These are phyloP conservation scores for Merluccius polli DNA, from an alignment of 2,797 vertebrate species.

Conservation along the genomic window DNA sequence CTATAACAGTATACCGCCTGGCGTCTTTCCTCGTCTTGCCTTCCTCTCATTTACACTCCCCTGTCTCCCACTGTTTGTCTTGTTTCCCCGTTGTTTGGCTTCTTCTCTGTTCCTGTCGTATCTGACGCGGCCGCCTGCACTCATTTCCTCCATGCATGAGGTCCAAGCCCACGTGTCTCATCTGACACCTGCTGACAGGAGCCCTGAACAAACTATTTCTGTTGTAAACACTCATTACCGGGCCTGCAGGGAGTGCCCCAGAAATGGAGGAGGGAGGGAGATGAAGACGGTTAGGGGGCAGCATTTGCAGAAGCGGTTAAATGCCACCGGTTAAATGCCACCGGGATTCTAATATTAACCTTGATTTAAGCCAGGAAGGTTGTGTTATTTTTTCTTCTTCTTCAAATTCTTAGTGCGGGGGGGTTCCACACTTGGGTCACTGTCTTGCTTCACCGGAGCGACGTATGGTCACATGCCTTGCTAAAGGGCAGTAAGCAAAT, in stretches of 20 bases:
- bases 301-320: neutral
- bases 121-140: neutral
- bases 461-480: neutral
- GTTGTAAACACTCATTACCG: neutral
- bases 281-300: neutral
- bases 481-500: neutral
- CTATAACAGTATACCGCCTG: too few relatives aligned
- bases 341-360: neutral
- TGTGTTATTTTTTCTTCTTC: neutral
- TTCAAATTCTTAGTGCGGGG: too few relatives aligned
- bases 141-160: neutral
- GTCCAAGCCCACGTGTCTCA: constrained; percentile 17
- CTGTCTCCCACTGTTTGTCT: neutral
- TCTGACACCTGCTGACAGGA: constrained; percentile 23
- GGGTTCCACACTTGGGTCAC: neutral
- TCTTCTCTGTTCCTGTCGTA: neutral
- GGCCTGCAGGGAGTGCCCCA: neutral
- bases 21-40: neutral
- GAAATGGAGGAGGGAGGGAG: neutral
- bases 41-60: neutral
- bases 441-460: neutral
- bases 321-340: neutral
- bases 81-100: neutral
- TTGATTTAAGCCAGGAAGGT: neutral
- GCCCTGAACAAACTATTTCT: constrained; percentile 17